Base-by-base conservation (phyloP, 2,113 vertebrate species). In the Heptranchias perlo region DNA sequence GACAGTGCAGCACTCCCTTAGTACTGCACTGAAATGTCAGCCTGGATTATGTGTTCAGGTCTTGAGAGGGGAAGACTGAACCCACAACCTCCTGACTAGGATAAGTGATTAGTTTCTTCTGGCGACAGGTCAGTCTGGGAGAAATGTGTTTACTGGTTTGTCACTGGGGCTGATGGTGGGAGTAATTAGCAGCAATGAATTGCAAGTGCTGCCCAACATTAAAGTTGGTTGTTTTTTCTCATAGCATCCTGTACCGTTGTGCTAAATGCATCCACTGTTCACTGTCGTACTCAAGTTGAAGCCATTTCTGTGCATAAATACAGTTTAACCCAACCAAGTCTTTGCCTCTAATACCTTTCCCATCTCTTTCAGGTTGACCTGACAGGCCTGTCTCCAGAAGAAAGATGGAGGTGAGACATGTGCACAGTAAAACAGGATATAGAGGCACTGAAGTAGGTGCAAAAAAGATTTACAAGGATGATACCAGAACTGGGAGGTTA, bases 341-440 rank as follows among this genome's bases (percentile, higher is more conserved):
- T 61, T 91, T 58, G 13, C 28, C 14, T 61, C 44, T 94, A 61
- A 47, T n/a, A 39, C 96, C 58, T 65, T 1, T 97, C 95, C 95
- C 95, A 95, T 97, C 96, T 82, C 91, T 95, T 96, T 11, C 96
- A 99, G 99, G 97, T 99, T 2, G 99, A 99, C 96, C 96, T 99
- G 96, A 99, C 99, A 0, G 98, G 99, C 96, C 98, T 99, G 86
- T 98, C 99, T 94, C 98, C 99, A 4, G 99, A 99, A 94, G 99
- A 99, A 96, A 98, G 98, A 97, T 99, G 99, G 99, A 99, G 99
- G 99, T 99, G 96, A 98, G 99, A 97, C 11, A 96, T 0, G 4
- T 61, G 6, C 3, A 31, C 23, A 62, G 39, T 78, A 62, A 93
- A n/a, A 23, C n/a, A 62, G 89, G 89, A 62, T 31, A n/a, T 35